Evolutionary conservation across 2,113 vertebrate genomes (phyloP).

Genomic region (Erinaceus europaeus): DNA sequence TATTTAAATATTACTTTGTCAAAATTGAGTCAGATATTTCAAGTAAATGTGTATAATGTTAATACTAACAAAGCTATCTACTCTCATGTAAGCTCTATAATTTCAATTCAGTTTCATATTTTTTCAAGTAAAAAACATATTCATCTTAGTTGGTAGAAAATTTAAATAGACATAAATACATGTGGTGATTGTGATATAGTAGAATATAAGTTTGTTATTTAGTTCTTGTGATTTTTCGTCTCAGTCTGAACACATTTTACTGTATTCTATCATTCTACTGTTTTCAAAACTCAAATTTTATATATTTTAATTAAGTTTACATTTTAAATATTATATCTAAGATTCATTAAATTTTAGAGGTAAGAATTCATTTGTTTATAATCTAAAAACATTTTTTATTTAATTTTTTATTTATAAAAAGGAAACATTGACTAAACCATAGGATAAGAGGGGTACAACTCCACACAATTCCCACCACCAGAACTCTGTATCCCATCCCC

Average conservation of each 20-base stretch:
- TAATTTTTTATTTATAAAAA: too few species aligned
- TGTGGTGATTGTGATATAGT: background rate
- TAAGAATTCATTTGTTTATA: slow-evolving; percentile 15
- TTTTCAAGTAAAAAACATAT: slow-evolving; percentile 33
- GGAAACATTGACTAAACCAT: too few species aligned
- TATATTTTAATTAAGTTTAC: background rate
- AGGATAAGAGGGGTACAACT: too few species aligned
- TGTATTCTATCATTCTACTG: background rate
- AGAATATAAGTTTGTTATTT: background rate
- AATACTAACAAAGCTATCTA: background rate
- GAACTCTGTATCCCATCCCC: too few species aligned
- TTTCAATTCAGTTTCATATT: background rate
- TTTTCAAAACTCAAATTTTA: too few species aligned
- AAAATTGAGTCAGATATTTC: background rate
- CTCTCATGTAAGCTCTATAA: background rate
- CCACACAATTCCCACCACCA: too few species aligned
- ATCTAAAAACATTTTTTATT: background rate
- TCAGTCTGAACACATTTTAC: background rate
- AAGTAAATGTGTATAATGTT: background rate
- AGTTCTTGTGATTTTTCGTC: background rate
- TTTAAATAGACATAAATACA: background rate
- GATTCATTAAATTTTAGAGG: slow-evolving; percentile 22
- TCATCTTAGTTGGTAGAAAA: background rate
- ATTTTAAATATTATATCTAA: background rate
- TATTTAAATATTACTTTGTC: background rate